These are phyloP conservation scores for Burhinus bistriatus DNA, from an alignment of 2,113 vertebrate species.

Conservation along the genomic window DNA sequence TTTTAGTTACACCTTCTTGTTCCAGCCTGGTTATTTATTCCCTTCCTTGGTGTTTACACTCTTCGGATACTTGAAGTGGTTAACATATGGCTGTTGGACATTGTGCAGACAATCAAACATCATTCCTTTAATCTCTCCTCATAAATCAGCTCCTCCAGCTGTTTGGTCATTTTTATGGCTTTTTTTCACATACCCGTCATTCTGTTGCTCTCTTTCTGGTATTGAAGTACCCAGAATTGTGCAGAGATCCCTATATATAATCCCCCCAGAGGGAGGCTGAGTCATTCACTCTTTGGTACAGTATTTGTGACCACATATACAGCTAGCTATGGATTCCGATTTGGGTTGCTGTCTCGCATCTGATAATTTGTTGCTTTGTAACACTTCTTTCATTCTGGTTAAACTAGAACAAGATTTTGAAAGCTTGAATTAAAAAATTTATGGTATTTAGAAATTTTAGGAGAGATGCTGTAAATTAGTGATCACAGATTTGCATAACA, in stretches of 20 bases:
- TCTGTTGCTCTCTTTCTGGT: neutral
- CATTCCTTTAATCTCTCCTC: neutral
- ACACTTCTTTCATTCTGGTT: neutral
- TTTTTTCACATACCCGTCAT: neutral
- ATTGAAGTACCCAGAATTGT: neutral
- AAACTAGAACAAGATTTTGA: neutral
- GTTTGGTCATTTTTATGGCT: neutral
- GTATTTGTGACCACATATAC: neutral
- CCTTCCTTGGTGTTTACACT: neutral
- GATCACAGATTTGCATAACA: neutral
- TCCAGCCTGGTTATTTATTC: neutral
- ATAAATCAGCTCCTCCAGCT: neutral
- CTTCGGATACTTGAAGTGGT: neutral
- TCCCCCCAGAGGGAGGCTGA: neutral
- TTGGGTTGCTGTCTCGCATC: neutral
- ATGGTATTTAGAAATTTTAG: neutral
- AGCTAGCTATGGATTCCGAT: neutral
- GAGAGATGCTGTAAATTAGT: neutral
- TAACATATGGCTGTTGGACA: neutral
- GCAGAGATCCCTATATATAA: neutral
- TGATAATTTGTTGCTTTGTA: neutral
- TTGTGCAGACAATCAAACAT: slow-evolving; percentile 2
- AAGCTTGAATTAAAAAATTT: neutral
- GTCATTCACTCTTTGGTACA: neutral
- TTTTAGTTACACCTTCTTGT: neutral